Conservation (phyloP, 35 echinoderm and acorn worm genomes). For the Lytechinus variegatus region DNA sequence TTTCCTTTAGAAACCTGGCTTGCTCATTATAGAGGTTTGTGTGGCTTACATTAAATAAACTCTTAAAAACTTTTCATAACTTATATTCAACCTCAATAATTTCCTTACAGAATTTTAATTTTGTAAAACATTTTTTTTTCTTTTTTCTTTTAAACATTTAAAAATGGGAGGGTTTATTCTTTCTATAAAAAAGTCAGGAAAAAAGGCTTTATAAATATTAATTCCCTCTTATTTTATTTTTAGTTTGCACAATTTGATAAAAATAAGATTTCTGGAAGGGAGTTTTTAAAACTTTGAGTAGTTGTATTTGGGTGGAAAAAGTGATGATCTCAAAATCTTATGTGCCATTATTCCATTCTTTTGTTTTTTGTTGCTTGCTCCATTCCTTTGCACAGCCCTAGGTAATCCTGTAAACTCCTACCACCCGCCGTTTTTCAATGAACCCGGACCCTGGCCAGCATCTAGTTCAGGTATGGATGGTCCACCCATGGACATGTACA, state of each 20-base stretch:
- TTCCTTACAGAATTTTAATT: too few species aligned
- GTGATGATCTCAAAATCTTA: background rate
- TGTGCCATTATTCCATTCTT: slow-evolving; percentile 51
- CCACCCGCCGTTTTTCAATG: slow-evolving; percentile 33
- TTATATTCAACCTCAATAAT: too few species aligned
- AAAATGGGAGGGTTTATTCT: too few species aligned
- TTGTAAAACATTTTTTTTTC: too few species aligned
- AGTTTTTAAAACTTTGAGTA: background rate
- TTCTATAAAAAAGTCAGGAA: too few species aligned
- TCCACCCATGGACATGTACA: slow-evolving; percentile 46
- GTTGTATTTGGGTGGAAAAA: background rate
- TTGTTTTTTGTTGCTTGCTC: slow-evolving; percentile 30
- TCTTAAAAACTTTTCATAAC: background rate
- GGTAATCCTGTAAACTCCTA: slow-evolving; percentile 25
- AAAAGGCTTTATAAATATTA: too few species aligned
- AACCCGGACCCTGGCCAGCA: background rate
- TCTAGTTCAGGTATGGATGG: slow-evolving; percentile 6
- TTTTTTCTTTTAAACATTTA: too few species aligned
- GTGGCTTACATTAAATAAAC: background rate
- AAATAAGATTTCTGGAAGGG: too few species aligned
- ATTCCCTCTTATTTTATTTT: too few species aligned
- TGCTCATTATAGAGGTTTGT: background rate
- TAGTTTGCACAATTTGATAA: too few species aligned
- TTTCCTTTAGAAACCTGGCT: background rate
- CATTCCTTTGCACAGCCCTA: slow-evolving; percentile 43